These are phyloP conservation scores for Odontophorus gujanensis DNA, from an alignment of 2,113 vertebrate species.

Conservation along the genomic window DNA sequence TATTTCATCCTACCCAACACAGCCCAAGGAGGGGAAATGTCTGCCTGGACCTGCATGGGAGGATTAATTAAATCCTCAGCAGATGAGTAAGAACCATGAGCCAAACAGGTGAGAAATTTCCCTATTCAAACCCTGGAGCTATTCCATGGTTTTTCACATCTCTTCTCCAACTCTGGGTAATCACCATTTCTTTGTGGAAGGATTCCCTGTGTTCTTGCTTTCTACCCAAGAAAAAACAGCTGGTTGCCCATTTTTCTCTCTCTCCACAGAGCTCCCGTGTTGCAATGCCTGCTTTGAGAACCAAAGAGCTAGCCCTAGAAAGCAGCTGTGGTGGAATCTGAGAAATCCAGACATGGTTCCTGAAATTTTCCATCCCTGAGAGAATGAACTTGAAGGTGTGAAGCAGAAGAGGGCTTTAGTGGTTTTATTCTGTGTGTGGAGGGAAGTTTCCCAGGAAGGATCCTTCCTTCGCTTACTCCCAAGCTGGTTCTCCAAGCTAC, in stretches of 20 bases:
- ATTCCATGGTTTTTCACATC: neutral
- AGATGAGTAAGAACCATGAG: neutral
- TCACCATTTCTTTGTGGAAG: neutral
- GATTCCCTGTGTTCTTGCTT: neutral
- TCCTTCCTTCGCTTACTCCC: no score
- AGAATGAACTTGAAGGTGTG: neutral
- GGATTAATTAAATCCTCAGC: neutral
- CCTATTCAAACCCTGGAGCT: neutral
- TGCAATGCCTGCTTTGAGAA: neutral
- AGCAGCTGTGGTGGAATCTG: neutral
- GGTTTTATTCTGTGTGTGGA: no score
- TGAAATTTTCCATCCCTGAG: neutral
- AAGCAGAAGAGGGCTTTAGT: no score
- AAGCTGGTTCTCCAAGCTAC: no score
- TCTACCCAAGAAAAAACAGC: neutral
- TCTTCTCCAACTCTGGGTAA: neutral
- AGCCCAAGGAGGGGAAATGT: neutral
- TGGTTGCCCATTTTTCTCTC: neutral
- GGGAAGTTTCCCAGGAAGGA: no score
- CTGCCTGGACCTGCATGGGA: neutral
- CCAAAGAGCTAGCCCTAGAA: neutral
- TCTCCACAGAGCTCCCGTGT: neutral
- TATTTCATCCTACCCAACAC: neutral
- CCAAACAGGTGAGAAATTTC: neutral
- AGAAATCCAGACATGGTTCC: neutral